Evolutionary conservation across 2,888 invertebrate species (phyloP).

Genomic region (Machimus rusticus): DNA sequence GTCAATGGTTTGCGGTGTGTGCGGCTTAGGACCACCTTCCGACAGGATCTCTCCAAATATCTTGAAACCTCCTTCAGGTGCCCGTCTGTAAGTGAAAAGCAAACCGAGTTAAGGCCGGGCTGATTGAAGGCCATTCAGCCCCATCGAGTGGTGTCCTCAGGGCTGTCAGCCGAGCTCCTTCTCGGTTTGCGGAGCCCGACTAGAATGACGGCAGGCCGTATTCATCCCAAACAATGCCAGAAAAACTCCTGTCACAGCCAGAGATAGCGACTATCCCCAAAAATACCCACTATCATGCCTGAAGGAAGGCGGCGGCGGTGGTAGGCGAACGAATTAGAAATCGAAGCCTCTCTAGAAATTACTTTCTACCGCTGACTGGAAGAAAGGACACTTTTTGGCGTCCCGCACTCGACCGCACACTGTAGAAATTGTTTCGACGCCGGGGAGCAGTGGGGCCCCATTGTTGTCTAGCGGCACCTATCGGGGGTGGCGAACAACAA

Average conservation of each 20-base stretch:
- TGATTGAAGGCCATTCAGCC: conserved; percentile 36
- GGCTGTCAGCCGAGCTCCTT: neutral
- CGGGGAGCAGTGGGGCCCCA: neutral
- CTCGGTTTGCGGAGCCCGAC: neutral
- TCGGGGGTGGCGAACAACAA: conserved; percentile 23
- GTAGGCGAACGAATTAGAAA: neutral
- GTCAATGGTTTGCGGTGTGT: neutral
- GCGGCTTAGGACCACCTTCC: neutral
- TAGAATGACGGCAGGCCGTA: neutral
- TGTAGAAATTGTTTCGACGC: neutral
- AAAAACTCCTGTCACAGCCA: conserved; percentile 26
- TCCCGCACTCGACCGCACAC: neutral
- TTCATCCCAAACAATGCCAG: conserved; percentile 23
- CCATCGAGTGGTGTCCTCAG: conserved; percentile 3
- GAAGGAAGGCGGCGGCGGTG: neutral
- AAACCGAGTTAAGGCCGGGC: conserved; percentile 12
- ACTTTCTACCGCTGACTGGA: neutral
- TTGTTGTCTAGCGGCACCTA: conserved; percentile 17
- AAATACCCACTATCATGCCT: neutral
- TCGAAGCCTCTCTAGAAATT: conserved; percentile 29
- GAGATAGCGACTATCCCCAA: neutral
- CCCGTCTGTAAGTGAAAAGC: conserved; percentile 24
- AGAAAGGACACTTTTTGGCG: conserved; percentile 5
- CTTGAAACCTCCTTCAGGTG: conserved; percentile 29
- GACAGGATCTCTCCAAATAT: neutral